These are phyloP conservation scores for Syngnathus rostellatus DNA, from an alignment of 2,797 vertebrate genomes.

Conservation along the genomic window DNA sequence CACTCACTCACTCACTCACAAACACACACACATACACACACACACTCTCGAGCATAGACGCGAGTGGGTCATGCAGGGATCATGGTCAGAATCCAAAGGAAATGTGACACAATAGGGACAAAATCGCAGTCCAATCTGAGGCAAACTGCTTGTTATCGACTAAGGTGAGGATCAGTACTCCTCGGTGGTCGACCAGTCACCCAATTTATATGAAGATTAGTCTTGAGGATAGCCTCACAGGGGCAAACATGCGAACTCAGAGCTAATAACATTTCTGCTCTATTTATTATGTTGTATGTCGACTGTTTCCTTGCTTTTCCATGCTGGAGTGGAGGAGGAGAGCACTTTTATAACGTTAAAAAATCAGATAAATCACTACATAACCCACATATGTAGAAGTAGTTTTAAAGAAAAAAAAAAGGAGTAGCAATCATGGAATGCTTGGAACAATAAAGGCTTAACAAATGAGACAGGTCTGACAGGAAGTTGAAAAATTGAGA, in stretches of 20 bases:
- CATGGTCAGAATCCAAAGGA: conserved; percentile 41
- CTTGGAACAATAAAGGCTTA: neutral
- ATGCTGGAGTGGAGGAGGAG: neutral
- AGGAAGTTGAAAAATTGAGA: neutral
- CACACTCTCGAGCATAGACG: neutral
- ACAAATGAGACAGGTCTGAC: neutral
- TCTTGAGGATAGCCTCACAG: conserved; percentile 21
- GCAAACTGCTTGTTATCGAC: conserved; percentile 35
- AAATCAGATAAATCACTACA: neutral
- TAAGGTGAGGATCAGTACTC: conserved; percentile 43
- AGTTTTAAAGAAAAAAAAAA: neutral
- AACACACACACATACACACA: neutral
- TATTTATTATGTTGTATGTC: conserved; percentile 1
- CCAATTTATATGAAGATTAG: conserved; percentile 48
- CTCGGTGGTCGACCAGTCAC: conserved; percentile 41
- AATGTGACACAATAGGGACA: conserved; percentile 63
- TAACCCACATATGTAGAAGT: neutral
- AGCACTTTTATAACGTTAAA: neutral
- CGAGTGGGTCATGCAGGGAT: conserved; percentile 16
- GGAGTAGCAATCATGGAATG: neutral
- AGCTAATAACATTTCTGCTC: conserved; percentile 32
- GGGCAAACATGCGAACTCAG: conserved; percentile 26
- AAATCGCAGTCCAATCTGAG: conserved; percentile 42
- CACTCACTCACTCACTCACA: neutral
- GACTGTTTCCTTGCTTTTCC: conserved; percentile 3